Conservation (phyloP, 2,113 vertebrate species). For the Pagrus major region DNA sequence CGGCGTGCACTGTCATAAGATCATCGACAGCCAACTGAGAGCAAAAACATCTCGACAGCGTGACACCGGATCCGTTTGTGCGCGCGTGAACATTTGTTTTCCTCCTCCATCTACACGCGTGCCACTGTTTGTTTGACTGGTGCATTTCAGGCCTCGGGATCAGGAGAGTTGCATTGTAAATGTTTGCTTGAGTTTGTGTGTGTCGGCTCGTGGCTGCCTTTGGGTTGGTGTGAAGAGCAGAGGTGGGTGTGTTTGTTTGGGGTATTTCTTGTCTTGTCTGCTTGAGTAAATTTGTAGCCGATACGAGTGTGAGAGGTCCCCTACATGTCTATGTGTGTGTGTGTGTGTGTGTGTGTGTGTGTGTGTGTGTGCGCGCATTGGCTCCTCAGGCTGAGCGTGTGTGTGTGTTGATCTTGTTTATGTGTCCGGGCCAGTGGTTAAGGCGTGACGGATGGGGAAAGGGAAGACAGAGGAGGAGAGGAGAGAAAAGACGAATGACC, state of each 20-base stretch:
- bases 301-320: neutral
- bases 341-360: neutral
- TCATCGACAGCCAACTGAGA: conserved; percentile 16
- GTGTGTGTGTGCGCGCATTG: neutral
- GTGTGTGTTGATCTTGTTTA: conserved; percentile 66
- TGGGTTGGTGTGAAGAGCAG: conserved; percentile 6
- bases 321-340: conserved; percentile 2
- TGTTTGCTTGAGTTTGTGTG: conserved; percentile 2
- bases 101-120: neutral
- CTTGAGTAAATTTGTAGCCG: conserved; percentile 35
- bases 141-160: neutral
- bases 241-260: conserved; percentile 18
- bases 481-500: conserved; percentile 69
- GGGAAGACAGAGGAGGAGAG: conserved; percentile 61
- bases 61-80: neutral
- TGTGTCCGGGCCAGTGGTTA: conserved; percentile 66
- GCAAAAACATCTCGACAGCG: conserved; percentile 4
- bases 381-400: conserved; percentile 5
- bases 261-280: conserved; percentile 9
- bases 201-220: neutral
- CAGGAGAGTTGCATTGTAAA: neutral
- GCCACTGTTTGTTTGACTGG: neutral
- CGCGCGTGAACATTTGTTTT: neutral
- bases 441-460: conserved; percentile 69
- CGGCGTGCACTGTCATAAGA: neutral